A percentile compares a stretch with the other conserved stretches of the same genome.
Evolutionary conservation across 2,888 invertebrate genomes (phyloP).

Genomic region (Amphipyra berbera): DNA sequence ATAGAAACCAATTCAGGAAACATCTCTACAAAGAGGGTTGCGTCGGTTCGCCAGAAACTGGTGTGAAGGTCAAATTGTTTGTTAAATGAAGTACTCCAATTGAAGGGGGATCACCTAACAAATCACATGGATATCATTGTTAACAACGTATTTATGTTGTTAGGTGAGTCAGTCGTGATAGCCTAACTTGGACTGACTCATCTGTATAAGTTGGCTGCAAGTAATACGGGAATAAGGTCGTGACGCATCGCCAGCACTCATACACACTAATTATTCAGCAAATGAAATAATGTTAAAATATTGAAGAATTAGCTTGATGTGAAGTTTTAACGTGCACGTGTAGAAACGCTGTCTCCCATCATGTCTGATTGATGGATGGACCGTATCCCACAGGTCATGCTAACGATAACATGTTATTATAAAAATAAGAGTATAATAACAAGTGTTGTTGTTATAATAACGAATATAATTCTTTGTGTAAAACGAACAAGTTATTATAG

Average conservation of each 20-base stretch:
- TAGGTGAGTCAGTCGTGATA: conserved; percentile 79
- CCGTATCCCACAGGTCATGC: conserved; percentile 67
- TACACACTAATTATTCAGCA: conserved; percentile 66
- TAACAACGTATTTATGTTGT: conserved; percentile 43
- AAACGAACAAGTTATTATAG: conserved; percentile 8
- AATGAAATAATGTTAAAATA: conserved; percentile 55
- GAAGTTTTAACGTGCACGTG: conserved; percentile 37
- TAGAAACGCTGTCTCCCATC: conserved; percentile 50
- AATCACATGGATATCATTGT: conserved; percentile 36
- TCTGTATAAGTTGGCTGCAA: conserved; percentile 68
- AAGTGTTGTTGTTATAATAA: conserved; percentile 38
- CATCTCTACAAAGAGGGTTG: too few relatives aligned
- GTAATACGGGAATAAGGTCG: conserved; percentile 73
- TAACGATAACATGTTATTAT: conserved; percentile 69
- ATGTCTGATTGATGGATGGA: conserved; percentile 75
- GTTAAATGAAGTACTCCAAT: conserved; percentile 26
- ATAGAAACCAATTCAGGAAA: too few relatives aligned
- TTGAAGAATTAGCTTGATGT: conserved; percentile 32
- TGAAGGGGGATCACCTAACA: conserved; percentile 36
- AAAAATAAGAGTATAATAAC: conserved; percentile 60
- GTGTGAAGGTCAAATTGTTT: conserved; percentile 29
- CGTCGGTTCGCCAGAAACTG: conserved; percentile 2
- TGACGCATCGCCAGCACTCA: conserved; percentile 79
- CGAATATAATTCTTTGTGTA: conserved; percentile 38
- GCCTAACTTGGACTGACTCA: conserved; percentile 79